Conservation (phyloP, 2,113 vertebrate genomes). For the Grantiella picta region DNA sequence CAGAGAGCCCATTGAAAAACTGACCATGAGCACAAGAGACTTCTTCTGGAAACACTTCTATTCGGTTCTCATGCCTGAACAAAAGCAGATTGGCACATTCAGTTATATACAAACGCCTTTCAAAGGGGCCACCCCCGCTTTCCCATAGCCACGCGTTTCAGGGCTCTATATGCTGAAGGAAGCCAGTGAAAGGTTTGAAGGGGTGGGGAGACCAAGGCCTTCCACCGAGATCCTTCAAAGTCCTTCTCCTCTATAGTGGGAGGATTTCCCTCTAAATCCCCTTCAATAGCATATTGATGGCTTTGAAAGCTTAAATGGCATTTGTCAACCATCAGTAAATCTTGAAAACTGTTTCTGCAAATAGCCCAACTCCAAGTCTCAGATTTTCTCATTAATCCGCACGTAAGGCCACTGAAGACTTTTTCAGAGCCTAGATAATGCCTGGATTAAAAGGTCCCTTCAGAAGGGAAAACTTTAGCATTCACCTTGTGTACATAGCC, state of each 20-base stretch:
- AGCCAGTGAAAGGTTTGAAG: constrained; percentile 58
- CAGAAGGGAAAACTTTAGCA: constrained; percentile 73
- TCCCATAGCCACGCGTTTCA: constrained; percentile 70
- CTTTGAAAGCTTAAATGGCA: constrained; percentile 78
- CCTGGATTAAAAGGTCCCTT: constrained; percentile 73
- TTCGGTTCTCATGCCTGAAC: constrained; percentile 64
- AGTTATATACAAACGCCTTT: constrained; percentile 37
- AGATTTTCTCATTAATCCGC: constrained; percentile 75
- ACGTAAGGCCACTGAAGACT: constrained; percentile 67
- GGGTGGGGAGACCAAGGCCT: constrained; percentile 31
- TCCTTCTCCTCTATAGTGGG: constrained; percentile 53
- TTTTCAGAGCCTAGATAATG: constrained; percentile 72
- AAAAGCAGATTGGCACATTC: constrained; percentile 71
- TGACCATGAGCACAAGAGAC: constrained; percentile 44
- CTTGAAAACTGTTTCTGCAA: constrained; percentile 76
- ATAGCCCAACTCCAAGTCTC: constrained; percentile 67
- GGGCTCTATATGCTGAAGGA: constrained; percentile 41
- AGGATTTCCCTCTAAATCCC: constrained; percentile 67
- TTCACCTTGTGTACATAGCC: constrained; percentile 78
- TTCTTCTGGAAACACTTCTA: constrained; percentile 60
- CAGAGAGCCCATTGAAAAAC: constrained; percentile 46
- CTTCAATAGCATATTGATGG: constrained; percentile 76
- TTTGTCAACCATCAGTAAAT: constrained; percentile 79
- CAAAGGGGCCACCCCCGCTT: constrained; percentile 43
- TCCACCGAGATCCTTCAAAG: constrained; percentile 67